Evolutionary conservation across 2,888 invertebrate genomes (phyloP).

Genomic region (Ophioninae sp.): DNA sequence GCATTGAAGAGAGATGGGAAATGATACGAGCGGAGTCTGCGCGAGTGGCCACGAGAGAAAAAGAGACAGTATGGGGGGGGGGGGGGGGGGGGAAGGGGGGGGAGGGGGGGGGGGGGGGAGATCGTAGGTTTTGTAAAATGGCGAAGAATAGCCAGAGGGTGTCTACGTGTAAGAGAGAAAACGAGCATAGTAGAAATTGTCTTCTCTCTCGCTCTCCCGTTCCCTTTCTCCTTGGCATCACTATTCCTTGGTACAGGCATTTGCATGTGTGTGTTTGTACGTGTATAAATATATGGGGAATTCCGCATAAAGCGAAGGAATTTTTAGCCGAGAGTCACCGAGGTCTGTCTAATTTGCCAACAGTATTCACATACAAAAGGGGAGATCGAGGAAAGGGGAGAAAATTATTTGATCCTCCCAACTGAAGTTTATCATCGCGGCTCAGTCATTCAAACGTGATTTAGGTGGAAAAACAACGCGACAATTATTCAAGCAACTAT

Average conservation of each 20-base stretch:
- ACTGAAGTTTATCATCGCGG: too few species aligned
- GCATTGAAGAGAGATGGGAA: constrained; percentile 35
- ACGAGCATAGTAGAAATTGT: constrained; percentile 1
- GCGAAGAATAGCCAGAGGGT: constrained; percentile 59
- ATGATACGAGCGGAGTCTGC: constrained; percentile 36
- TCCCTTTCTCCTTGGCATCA: background rate
- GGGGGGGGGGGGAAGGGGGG: constrained; percentile 55
- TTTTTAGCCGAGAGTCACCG: too few species aligned
- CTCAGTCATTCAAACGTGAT: too few species aligned
- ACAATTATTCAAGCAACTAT: too few species aligned
- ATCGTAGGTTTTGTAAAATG: constrained; percentile 41
- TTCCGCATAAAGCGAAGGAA: constrained; percentile 11
- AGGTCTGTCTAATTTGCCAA: too few species aligned
- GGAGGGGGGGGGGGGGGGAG: constrained; percentile 1
- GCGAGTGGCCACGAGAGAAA: constrained; percentile 77
- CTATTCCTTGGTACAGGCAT: background rate
- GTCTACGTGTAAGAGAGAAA: background rate
- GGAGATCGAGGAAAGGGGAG: too few species aligned
- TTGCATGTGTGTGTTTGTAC: background rate
- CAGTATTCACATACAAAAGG: too few species aligned
- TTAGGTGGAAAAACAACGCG: too few species aligned
- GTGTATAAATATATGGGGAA: background rate
- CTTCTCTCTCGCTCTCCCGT: constrained; percentile 1
- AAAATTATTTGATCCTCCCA: too few species aligned
- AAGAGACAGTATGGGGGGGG: constrained; percentile 62